Percentiles rank a stretch among this genome's conserved stretches.
phyloP scores from a whole-genome alignment of 2,888 invertebrate species.

The Andrena trimmerana region DNA sequence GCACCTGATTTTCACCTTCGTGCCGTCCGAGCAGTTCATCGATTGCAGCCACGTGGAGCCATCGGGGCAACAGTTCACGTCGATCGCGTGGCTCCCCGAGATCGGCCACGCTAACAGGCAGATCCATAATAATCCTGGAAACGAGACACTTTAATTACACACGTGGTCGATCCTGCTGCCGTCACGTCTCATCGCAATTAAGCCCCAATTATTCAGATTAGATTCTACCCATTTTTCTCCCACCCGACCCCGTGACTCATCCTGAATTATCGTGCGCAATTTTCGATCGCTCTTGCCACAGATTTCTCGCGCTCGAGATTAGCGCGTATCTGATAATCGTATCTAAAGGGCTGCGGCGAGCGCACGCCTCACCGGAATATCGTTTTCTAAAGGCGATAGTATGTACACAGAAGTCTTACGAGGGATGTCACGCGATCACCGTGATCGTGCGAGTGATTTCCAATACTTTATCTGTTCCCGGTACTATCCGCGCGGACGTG shows the following conservation, averaged over 20 bases:
- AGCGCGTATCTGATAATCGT: background rate
- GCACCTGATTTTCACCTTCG: slow-evolving; percentile 68
- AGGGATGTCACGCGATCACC: background rate
- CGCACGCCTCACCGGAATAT: background rate
- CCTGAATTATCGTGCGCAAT: background rate
- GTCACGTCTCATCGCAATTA: background rate
- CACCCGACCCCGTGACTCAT: background rate
- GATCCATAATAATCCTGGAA: slow-evolving; percentile 57
- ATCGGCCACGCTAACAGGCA: slow-evolving; percentile 33
- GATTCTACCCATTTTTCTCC: background rate
- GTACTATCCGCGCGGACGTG: slow-evolving; percentile 12
- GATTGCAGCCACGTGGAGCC: slow-evolving; percentile 44
- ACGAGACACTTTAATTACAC: background rate
- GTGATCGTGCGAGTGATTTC: slow-evolving; percentile 20
- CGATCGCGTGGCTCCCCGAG: slow-evolving; percentile 26
- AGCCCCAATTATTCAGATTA: slow-evolving; percentile 11
- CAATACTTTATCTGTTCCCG: slow-evolving; percentile 38
- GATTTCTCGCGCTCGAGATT: background rate
- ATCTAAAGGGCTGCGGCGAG: background rate
- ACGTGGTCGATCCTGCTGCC: background rate
- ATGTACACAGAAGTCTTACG: too few species aligned
- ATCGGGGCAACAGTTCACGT: slow-evolving; percentile 67
- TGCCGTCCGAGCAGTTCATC: slow-evolving; percentile 75
- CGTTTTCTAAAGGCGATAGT: background rate
- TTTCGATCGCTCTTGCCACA: background rate